A percentile compares a stretch with the other conserved stretches of the same genome.
Conservation (phyloP, 2,113 vertebrate genomes). For the Halcyon malimbica region DNA sequence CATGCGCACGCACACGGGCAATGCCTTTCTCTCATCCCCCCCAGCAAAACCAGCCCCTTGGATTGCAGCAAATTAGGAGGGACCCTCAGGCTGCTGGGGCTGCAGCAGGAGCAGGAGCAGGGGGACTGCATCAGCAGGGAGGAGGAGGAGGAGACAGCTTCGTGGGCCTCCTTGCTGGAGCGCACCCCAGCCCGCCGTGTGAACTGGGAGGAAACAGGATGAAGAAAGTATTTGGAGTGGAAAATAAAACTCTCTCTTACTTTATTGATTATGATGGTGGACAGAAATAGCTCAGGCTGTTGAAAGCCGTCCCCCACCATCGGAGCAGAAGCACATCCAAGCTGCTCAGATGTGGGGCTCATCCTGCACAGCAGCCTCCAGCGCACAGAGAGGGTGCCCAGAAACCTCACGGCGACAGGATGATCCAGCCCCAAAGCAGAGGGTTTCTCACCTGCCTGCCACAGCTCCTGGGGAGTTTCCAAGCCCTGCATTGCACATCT, state of each 20-base stretch:
- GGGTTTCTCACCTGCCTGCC: background rate
- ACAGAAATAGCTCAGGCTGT: slow-evolving; percentile 34
- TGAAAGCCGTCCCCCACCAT: background rate
- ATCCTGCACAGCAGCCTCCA: background rate
- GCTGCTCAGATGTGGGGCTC: background rate
- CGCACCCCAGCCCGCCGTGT: background rate
- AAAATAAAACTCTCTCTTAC: background rate
- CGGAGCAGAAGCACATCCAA: background rate
- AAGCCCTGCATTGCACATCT: accelerated
- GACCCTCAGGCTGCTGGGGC: background rate
- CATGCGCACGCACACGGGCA: background rate
- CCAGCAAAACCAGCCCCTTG: background rate
- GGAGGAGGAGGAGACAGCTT: background rate
- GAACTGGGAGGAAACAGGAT: slow-evolving; percentile 55
- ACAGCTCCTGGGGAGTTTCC: background rate
- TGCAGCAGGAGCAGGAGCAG: background rate
- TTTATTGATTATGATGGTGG: slow-evolving; percentile 36
- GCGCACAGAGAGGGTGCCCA: background rate
- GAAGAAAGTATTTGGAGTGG: slow-evolving; percentile 51
- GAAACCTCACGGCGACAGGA: accelerated
- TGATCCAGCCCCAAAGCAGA: background rate
- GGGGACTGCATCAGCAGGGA: background rate
- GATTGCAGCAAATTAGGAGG: background rate
- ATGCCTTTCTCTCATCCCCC: background rate
- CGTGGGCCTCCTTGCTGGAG: background rate